These are phyloP conservation scores for Dolichomitus sp. DNA, from an alignment of 2,888 invertebrate species.

Conservation along the genomic window DNA sequence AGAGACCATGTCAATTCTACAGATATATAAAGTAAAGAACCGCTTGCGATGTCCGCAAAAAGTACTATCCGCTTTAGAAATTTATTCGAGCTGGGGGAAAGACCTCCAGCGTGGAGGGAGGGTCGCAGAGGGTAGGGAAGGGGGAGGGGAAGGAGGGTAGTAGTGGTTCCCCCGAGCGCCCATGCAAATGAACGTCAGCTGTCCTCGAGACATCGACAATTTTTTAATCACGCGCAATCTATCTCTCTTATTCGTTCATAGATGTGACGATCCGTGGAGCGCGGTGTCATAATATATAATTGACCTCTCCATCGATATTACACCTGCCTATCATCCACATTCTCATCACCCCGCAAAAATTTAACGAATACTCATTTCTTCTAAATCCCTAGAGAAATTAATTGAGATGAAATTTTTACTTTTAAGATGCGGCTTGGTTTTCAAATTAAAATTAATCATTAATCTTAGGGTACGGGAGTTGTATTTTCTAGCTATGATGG, in stretches of 20 bases:
- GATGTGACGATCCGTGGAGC: conserved; percentile 38
- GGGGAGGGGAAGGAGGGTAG: background rate
- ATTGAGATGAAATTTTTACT: conserved; percentile 44
- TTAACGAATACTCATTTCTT: conserved; percentile 60
- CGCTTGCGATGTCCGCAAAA: conserved; percentile 16
- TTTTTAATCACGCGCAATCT: conserved; percentile 40
- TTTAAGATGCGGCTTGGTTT: conserved; percentile 17
- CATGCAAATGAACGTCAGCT: conserved; percentile 50
- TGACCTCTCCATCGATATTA: conserved; percentile 1
- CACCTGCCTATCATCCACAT: conserved; percentile 14
- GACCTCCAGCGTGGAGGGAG: conserved; percentile 8
- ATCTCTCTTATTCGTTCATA: conserved; percentile 9
- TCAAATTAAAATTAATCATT: conserved; percentile 48
- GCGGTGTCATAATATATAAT: conserved; percentile 3
- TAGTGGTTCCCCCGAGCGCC: conserved; percentile 15
- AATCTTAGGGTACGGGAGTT: background rate
- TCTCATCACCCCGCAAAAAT: conserved; percentile 18
- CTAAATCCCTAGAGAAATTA: conserved; percentile 59
- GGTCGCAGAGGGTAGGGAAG: background rate
- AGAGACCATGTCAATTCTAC: background rate
- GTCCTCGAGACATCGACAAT: conserved; percentile 39
- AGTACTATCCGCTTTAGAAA: conserved; percentile 18
- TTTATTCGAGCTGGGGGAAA: conserved; percentile 34
- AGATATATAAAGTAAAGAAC: background rate
- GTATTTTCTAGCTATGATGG: conserved; percentile 26